A percentile compares a stretch with the other conserved stretches of the same genome.
phyloP scores from a whole-genome alignment of 1,140 invertebrate genomes.

The Aphelenchoides avenae region DNA sequence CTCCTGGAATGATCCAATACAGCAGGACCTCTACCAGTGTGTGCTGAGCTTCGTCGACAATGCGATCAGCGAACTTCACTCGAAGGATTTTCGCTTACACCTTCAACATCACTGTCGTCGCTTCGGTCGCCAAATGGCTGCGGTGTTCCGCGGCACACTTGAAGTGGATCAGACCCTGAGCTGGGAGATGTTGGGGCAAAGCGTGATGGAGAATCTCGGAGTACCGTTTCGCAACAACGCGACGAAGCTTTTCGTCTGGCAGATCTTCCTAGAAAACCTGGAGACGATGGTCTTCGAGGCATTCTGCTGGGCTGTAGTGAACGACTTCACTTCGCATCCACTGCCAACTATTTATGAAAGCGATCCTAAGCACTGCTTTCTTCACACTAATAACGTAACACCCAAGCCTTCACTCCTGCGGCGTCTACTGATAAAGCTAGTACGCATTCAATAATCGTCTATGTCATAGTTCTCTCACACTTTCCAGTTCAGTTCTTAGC shows the following conservation, averaged over 20 bases:
- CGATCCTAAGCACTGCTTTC: constrained; percentile 17
- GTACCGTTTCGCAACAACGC: neutral
- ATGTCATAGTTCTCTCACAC: too few species aligned
- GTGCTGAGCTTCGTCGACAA: constrained; percentile 26
- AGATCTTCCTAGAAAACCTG: constrained; percentile 28
- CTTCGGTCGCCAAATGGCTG: constrained; percentile 29
- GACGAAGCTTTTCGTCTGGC: constrained; percentile 27
- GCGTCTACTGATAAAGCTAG: constrained; percentile 16
- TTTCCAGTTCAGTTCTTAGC: too few species aligned
- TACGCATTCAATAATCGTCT: constrained; percentile 3
- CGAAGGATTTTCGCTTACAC: constrained; percentile 11
- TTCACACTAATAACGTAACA: neutral
- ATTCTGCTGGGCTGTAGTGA: constrained; percentile 27
- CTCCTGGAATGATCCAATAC: constrained; percentile 17
- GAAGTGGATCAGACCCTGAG: constrained; percentile 22
- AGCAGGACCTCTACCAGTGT: constrained; percentile 25
- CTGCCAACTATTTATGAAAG: constrained; percentile 26
- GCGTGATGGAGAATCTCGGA: constrained; percentile 19
- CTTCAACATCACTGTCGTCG: constrained; percentile 17
- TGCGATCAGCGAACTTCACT: constrained; percentile 17
- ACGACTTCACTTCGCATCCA: constrained; percentile 24
- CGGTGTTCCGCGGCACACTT: constrained; percentile 24
- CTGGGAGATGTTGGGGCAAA: constrained; percentile 30
- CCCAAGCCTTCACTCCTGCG: constrained; percentile 14
- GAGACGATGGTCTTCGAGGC: constrained; percentile 30